Conservation (phyloP, 1,140 invertebrate genomes). For the Spodoptera frugiperda region DNA sequence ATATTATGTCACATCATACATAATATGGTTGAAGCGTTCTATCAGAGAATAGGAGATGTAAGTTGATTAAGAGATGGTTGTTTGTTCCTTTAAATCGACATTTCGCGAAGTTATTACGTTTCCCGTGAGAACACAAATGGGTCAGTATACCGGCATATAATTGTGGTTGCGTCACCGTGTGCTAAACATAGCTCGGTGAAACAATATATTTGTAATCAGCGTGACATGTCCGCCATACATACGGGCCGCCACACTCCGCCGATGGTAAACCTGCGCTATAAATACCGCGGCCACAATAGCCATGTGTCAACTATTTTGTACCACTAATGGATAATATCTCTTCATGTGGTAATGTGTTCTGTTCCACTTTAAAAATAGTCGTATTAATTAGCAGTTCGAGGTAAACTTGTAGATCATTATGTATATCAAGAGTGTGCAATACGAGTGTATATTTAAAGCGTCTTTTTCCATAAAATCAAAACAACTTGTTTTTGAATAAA, state of each 20-base stretch:
- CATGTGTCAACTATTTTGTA: constrained; percentile 20
- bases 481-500: too few relatives aligned
- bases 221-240: constrained; percentile 9
- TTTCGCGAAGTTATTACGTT: background rate
- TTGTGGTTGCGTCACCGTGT: background rate
- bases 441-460: too few relatives aligned
- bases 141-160: constrained; percentile 10
- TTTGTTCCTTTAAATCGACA: too few relatives aligned
- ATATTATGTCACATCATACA: too few relatives aligned
- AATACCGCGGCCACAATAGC: constrained; percentile 18
- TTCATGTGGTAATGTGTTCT: background rate
- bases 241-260: background rate
- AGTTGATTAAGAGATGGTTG: too few relatives aligned
- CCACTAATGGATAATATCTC: background rate
- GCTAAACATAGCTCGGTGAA: constrained; percentile 4
- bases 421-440: too few relatives aligned
- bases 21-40: too few relatives aligned
- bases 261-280: constrained; percentile 15
- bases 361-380: too few relatives aligned
- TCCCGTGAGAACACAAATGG: background rate
- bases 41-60: too few relatives aligned
- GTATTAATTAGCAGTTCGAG: too few relatives aligned
- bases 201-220: constrained; percentile 24
- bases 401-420: too few relatives aligned
- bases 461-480: too few relatives aligned